Conservation (phyloP, 2,113 vertebrate species). For the Gallinago paraguaiae region DNA sequence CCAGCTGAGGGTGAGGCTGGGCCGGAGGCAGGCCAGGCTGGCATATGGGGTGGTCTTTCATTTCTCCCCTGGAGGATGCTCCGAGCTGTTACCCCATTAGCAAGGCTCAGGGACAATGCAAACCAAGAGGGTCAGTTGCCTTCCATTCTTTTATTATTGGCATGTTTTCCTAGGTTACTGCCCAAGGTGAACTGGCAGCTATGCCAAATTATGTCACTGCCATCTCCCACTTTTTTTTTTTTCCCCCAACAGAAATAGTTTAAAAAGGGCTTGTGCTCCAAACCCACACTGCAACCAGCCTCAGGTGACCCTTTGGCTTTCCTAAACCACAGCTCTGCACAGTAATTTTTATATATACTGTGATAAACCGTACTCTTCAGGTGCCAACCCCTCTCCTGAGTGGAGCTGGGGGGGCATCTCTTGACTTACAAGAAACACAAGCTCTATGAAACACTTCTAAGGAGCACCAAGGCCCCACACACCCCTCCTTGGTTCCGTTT, state of each 20-base stretch:
- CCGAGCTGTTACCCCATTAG: slow-evolving; percentile 2
- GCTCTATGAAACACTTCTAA: background rate
- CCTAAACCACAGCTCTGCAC: background rate
- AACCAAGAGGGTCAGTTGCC: background rate
- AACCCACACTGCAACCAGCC: background rate
- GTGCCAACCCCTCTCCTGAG: background rate
- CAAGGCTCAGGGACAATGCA: background rate
- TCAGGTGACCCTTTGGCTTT: background rate
- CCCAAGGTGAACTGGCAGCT: background rate
- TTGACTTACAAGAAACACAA: background rate
- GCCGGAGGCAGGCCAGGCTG: background rate
- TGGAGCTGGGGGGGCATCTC: fast-evolving
- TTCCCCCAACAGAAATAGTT: background rate
- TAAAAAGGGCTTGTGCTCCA: fast-evolving
- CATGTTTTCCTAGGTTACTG: background rate
- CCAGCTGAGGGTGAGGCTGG: background rate
- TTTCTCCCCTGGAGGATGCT: slow-evolving; percentile 53
- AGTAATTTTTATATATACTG: background rate
- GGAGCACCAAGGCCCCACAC: fast-evolving
- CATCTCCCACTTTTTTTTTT: background rate
- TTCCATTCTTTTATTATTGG: slow-evolving; percentile 18
- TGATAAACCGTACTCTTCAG: background rate
- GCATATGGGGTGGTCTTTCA: slow-evolving; percentile 28
- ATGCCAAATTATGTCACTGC: background rate
- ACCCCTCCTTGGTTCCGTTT: background rate